Evolutionary conservation across 2,797 vertebrate genomes (phyloP), one percentile per base, ranked within the genome.

Genomic region (Spizella passerina): DNA sequence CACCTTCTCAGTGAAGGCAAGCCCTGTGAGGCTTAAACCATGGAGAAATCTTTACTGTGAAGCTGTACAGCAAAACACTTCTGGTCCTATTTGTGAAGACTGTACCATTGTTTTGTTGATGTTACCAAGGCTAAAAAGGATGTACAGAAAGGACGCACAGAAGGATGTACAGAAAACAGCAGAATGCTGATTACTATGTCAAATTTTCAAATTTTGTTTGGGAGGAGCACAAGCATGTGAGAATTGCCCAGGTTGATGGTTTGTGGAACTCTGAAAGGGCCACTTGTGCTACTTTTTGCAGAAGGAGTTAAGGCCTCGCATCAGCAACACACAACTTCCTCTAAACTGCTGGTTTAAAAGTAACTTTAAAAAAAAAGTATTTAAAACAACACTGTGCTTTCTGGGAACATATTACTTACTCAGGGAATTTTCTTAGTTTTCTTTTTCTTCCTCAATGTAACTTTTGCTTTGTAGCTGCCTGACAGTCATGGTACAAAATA

Each of bases 291-390:
- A 7, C 0, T 2, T 32, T 30, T 29, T 29, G 52, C 44, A 65
- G 75, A 75, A 72, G 68, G 66, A 86, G 47, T 73, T 73, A 59
- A 80, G 82, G 61, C 52, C 63, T 91, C 14, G 2, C 44, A 66
- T 41, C 34, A 72, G 80, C 60, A 86, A 22, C 4, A 6, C 15
- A 34, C 39, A 76, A 63, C 94, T 96, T 96, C 93, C 95, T 77
- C 88, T 90, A 79, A 90, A 82, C 30, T 29, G 44, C 22, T 86
- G 64, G 15, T 63, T 79, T 88, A 68, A 86, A 92, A 64, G n/a
- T 65, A 30, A n/a, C 34, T 84, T 93, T 14, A 2, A 27, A 52
- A 49, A 52, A 49, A 44, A 77, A 56, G 5, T 10, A 34, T 70
- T 78, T 91, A 59, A 82, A 79, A 76, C 18, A 24, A 12, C 38